These are phyloP conservation scores for Leucoptera coffeella DNA, from an alignment of 2,888 invertebrate genomes.

Conservation along the genomic window DNA sequence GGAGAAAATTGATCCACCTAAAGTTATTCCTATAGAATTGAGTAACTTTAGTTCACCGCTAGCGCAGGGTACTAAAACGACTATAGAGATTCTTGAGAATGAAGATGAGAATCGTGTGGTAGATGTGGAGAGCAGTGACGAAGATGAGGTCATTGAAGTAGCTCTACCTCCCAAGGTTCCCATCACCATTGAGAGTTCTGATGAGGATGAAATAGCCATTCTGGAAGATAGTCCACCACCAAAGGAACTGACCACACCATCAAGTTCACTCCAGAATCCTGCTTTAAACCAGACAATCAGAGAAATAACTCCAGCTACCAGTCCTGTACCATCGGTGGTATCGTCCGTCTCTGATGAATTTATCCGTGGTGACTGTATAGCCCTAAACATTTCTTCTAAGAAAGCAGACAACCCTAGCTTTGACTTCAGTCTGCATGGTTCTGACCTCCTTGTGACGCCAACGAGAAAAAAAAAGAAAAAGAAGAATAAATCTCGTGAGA, in stretches of 20 bases:
- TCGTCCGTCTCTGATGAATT: slow-evolving; percentile 47
- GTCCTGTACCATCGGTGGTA: slow-evolving; percentile 41
- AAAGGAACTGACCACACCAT: slow-evolving; percentile 1
- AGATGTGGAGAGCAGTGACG: slow-evolving; percentile 32
- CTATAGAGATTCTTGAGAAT: slow-evolving; percentile 27
- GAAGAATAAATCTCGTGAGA: slow-evolving; percentile 22
- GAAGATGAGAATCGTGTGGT: slow-evolving; percentile 15
- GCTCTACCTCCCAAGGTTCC: slow-evolving; percentile 39
- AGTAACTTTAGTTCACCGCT: slow-evolving; percentile 24
- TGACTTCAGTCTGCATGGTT: slow-evolving; percentile 42
- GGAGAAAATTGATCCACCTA: slow-evolving; percentile 13
- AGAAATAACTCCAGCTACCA: slow-evolving; percentile 24
- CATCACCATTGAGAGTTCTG: slow-evolving; percentile 43
- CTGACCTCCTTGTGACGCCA: slow-evolving; percentile 30
- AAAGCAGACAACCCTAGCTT: slow-evolving; percentile 27
- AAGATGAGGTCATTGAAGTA: slow-evolving; percentile 42
- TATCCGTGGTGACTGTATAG: slow-evolving; percentile 40
- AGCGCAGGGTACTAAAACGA: slow-evolving; percentile 19
- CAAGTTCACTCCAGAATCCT: neutral
- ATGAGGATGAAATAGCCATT: slow-evolving; percentile 28
- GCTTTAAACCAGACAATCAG: slow-evolving; percentile 3
- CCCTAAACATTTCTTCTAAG: slow-evolving; percentile 38
- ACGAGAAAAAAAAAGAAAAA: slow-evolving; percentile 35
- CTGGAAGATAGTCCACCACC: no score
- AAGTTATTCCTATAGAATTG: slow-evolving; percentile 13